Evolutionary conservation across 2,797 vertebrate species (phyloP), one percentile per base, ranked within the genome.

Genomic region (Mormyrops boulengeri): DNA sequence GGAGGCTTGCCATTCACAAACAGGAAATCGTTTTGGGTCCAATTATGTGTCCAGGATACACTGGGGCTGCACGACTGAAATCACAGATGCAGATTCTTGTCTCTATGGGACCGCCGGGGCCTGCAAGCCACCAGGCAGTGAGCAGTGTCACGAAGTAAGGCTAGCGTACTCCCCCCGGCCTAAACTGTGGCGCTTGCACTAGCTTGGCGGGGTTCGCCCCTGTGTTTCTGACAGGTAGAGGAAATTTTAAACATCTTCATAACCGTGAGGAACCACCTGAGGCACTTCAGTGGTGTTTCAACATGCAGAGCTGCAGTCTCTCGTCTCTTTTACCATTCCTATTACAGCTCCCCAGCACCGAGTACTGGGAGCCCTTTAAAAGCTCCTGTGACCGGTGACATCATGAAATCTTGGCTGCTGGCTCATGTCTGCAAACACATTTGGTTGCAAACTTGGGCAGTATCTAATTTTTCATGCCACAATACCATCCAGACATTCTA

Each of bases 1-100:
- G 90, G 87, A 60, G 89, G 89, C 53, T 88, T 88, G 62, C 86
- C 92, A 92, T 93, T 92, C 90, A 92, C 91, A 92, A 92, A 93
- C 92, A 92, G 92, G 92, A 92, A 92, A 91, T 91, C 88, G 60
- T 90, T 85, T 90, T 57, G 38, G 49, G 41, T 80, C 50, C 85
- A 88, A 4, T 90, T 90, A 80, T 80, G 41, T 88, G 66, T 17
- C 30, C 50, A 19, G 89, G 89, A 87, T 38, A 77, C 89, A 80
- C 57, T 80, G 30, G 66, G 89, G 62, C 86, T 62, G 12, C 47
- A 88, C 66, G 22, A 60, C 66, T 82, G 85, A 55, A 88, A 88
- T 62, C 49, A 88, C 38, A 47, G 66, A 88, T 66, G 66, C 85
- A 47, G 49, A 89, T 26, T 44, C 50, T 55, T 87, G 89, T 89